phyloP scores from a whole-genome alignment of 2,888 invertebrate species.

The Morpho achilles region DNA sequence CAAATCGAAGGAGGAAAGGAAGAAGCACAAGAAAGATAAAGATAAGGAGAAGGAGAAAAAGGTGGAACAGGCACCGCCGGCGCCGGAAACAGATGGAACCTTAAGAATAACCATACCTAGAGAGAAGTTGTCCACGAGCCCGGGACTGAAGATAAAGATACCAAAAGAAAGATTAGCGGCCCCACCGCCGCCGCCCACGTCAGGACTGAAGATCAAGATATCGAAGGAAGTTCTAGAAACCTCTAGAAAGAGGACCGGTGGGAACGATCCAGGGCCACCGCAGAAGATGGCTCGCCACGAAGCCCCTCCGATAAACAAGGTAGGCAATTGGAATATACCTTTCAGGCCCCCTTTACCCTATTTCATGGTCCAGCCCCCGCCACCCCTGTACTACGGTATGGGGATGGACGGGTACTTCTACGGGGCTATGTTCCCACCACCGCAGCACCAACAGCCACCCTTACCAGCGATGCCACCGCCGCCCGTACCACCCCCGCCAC shows the following conservation, averaged over 20 bases:
- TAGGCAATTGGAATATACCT: conserved; percentile 60
- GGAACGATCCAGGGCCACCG: conserved; percentile 46
- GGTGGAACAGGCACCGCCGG: conserved; percentile 35
- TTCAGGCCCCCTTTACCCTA: conserved; percentile 55
- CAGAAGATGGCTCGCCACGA: conserved; percentile 61
- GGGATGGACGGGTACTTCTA: conserved; percentile 48
- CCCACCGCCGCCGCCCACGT: conserved; percentile 63
- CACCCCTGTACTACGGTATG: conserved; percentile 51
- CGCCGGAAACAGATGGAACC: conserved; percentile 44
- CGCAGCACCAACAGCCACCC: conserved; percentile 71
- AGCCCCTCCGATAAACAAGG: conserved; percentile 53
- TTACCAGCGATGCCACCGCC: conserved; percentile 81
- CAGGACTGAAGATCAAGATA: conserved; percentile 88
- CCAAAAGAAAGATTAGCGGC: conserved; percentile 85
- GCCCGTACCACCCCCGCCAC: conserved; percentile 81
- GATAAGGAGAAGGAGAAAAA: conserved; percentile 72
- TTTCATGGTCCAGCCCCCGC: conserved; percentile 65
- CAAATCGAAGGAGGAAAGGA: conserved; percentile 84
- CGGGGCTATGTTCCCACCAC: conserved; percentile 34
- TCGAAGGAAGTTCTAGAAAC: conserved; percentile 85
- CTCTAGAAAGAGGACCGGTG: conserved; percentile 45
- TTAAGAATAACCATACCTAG: conserved; percentile 66
- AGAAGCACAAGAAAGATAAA: conserved; percentile 85
- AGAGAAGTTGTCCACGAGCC: conserved; percentile 60
- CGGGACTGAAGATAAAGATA: conserved; percentile 89